phyloP scores from a whole-genome alignment of 2,797 vertebrate species.

The Peromyscus aztecus region DNA sequence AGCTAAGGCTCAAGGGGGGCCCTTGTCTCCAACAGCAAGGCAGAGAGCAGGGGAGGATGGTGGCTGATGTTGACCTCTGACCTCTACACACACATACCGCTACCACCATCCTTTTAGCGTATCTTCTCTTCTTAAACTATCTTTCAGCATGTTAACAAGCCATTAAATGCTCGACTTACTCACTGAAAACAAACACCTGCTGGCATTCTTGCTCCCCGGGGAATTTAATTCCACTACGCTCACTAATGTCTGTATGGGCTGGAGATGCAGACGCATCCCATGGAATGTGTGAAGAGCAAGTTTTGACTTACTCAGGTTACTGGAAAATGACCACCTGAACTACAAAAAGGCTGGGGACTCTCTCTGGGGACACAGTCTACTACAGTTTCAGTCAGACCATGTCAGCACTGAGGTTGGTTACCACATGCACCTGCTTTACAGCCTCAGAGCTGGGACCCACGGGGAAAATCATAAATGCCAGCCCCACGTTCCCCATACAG shows the following conservation, averaged over 20 bases:
- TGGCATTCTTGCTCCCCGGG: neutral
- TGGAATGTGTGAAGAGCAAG: neutral
- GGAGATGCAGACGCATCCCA: neutral
- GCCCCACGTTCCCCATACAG: neutral
- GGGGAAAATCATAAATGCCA: neutral
- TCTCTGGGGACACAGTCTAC: neutral
- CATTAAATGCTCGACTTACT: neutral
- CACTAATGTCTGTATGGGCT: slow-evolving; percentile 68
- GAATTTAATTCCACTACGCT: neutral
- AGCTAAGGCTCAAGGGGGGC: neutral
- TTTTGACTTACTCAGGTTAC: slow-evolving; percentile 30
- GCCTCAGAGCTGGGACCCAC: neutral
- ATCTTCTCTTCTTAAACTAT: neutral
- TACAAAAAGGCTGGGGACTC: neutral
- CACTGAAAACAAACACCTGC: neutral
- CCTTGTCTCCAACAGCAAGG: neutral
- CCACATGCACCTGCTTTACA: neutral
- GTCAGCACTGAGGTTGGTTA: fast-evolving
- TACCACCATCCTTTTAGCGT: neutral
- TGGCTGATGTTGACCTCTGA: neutral
- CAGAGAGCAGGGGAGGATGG: neutral
- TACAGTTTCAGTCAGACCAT: neutral
- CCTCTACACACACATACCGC: neutral
- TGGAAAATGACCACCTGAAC: neutral
- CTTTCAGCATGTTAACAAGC: neutral